Evolutionary conservation across 2,888 invertebrate genomes (phyloP), one percentile per base, ranked within the genome.

Genomic region (Amiota communis): DNA sequence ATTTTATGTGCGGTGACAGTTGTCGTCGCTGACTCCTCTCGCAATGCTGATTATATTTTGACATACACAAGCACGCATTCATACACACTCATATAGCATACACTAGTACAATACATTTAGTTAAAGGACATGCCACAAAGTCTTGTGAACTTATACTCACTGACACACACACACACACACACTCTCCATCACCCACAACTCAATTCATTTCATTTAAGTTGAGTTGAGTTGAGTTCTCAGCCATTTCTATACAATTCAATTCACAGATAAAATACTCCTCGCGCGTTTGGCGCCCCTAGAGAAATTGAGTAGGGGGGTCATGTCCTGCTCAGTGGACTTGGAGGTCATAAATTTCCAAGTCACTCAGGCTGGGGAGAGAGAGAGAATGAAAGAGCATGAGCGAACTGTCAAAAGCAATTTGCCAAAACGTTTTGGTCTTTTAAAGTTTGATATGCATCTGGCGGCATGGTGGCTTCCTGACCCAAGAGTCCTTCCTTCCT

Each of bases 361-460:
- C 83, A 86, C 4, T 36, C 36, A 36, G 36, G 6, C 36, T 4
- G 23, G 36, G 6, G 36, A 36, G 36, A 36, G 36, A 36, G 6
- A 36, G 36, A 36, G 36, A 2, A 36, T 36, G 36, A 36, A 6
- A 36, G 36, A 36, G 36, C 36, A 36, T 36, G 36, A 36, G 36
- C 36, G 36, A 36, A 83, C 86, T 83, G 83, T 83, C 83, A 86
- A 82, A 83, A 86, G 83, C 83, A 83, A 83, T 86, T 83, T 85
- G 85, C 83, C 86, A 83, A 84, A 83, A 83, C 83, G 79, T 83
- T 86, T 86, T 68, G 59, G 80, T 81, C 85, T 85, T 83, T 83
- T 83, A 83, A 83, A 83, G 86, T 83, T 83, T 82, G 83, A 83
- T 77, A 72, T 76, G 61, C 65, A 69, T 71, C 69, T 63, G 64